phyloP scores from a whole-genome alignment of 2,113 vertebrate species.

The Gnathonemus longibarbis region DNA sequence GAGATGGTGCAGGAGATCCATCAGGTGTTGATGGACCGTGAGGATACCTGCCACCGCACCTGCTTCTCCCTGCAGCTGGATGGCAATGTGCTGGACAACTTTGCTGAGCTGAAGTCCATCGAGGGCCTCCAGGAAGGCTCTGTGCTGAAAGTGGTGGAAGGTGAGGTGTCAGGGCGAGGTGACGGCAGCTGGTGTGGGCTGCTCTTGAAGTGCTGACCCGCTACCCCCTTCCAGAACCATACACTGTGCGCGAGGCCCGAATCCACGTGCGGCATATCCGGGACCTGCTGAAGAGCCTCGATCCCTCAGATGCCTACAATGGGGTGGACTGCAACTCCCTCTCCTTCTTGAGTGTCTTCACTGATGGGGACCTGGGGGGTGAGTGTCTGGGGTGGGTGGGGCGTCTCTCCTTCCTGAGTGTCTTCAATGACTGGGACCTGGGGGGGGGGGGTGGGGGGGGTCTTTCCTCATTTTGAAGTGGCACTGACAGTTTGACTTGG shows the following conservation, averaged over 20 bases:
- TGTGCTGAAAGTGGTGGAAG: constrained; percentile 92
- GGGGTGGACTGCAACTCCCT: constrained; percentile 96
- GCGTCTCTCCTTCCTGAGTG: constrained; percentile 26
- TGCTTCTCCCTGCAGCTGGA: constrained; percentile 97
- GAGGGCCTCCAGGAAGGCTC: constrained; percentile 94
- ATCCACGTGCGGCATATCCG: constrained; percentile 95
- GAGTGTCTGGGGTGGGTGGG: constrained; percentile 15
- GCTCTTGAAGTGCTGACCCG: not conserved
- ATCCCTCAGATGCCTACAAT: constrained; percentile 94
- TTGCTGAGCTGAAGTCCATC: constrained; percentile 92
- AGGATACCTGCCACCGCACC: constrained; percentile 95
- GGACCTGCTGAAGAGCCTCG: constrained; percentile 93
- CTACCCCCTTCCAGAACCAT: constrained; percentile 67
- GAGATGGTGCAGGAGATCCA: constrained; percentile 99
- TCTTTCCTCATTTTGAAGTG: not conserved
- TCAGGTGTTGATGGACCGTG: constrained; percentile 93
- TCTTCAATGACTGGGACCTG: constrained; percentile 93
- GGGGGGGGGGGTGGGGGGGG: constrained; percentile 57
- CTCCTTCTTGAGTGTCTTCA: constrained; percentile 92
- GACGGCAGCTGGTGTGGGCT: not conserved
- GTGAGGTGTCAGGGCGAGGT: constrained; percentile 44
- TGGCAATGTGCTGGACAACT: constrained; percentile 93
- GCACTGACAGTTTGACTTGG: not conserved
- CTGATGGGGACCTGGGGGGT: constrained; percentile 95
- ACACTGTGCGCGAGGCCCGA: constrained; percentile 93